Percentiles rank a stretch among this genome's conserved stretches.
Conservation (phyloP, 2,888 invertebrate species). For the Eustalomyia histrio region DNA sequence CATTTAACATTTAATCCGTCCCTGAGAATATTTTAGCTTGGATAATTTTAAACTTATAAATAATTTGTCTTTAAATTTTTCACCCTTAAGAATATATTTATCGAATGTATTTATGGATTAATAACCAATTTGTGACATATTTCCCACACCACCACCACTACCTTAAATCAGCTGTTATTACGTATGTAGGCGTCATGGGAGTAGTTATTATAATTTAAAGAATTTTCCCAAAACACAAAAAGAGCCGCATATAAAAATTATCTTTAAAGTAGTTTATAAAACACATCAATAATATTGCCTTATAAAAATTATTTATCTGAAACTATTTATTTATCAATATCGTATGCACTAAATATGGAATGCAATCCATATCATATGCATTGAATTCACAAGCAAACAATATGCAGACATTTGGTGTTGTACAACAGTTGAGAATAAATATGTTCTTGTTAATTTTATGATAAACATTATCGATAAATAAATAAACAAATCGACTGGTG, state of each 20-base stretch:
- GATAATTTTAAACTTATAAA: neutral
- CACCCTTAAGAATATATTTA: conserved; percentile 28
- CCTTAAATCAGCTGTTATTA: conserved; percentile 6
- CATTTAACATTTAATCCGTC: no score
- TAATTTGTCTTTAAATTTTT: conserved; percentile 25
- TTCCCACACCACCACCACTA: conserved; percentile 35
- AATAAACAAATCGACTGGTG: conserved; percentile 37
- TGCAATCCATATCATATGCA: neutral
- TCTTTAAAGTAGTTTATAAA: conserved; percentile 20
- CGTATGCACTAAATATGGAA: neutral
- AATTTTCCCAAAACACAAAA: conserved; percentile 25
- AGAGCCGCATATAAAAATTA: conserved; percentile 35
- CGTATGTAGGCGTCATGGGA: conserved; percentile 27
- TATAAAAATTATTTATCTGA: neutral
- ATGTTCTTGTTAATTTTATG: conserved; percentile 49
- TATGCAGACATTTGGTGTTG: conserved; percentile 3
- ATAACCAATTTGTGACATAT: conserved; percentile 52
- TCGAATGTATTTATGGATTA: conserved; percentile 22
- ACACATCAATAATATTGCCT: conserved; percentile 14
- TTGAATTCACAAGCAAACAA: conserved; percentile 15
- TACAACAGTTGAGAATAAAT: conserved; percentile 16
- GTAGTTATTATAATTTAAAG: neutral
- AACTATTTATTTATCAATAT: no score
- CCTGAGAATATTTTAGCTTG: no score
- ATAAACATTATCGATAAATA: conserved; percentile 54